A percentile compares a stretch with the other conserved stretches of the same genome.
Evolutionary conservation across 2,888 invertebrate species (phyloP).

Genomic region (Eurytoma californica): DNA sequence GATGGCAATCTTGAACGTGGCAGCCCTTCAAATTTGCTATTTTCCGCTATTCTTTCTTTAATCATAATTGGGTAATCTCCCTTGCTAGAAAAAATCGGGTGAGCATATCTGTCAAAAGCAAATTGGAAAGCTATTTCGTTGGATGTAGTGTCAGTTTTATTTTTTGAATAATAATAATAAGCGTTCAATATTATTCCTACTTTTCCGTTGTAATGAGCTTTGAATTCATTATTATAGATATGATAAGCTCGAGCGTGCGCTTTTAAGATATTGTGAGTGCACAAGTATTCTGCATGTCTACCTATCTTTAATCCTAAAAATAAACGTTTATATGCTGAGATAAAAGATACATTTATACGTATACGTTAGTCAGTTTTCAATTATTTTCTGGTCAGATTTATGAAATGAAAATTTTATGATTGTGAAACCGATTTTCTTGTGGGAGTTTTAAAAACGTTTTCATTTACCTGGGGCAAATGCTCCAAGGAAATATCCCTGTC

Average conservation of each 20-base stretch:
- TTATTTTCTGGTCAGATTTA: too few species aligned
- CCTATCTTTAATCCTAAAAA: conserved; percentile 60
- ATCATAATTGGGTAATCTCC: conserved; percentile 77
- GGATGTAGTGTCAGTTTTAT: conserved; percentile 48
- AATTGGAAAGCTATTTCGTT: conserved; percentile 66
- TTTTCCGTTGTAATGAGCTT: conserved; percentile 78
- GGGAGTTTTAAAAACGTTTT: not conserved
- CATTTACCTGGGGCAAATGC: conserved; percentile 54
- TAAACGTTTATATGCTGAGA: not conserved
- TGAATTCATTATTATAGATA: conserved; percentile 79
- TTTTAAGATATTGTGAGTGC: conserved; percentile 83
- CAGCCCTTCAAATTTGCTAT: conserved; percentile 74
- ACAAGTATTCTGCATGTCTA: conserved; percentile 81
- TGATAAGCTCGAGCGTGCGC: conserved; percentile 83
- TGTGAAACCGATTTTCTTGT: not conserved
- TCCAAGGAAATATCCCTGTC: conserved; percentile 75
- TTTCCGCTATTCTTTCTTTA: conserved; percentile 72
- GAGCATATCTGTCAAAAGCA: conserved; percentile 74
- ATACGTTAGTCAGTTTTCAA: too few species aligned
- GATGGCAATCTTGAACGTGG: conserved; percentile 74
- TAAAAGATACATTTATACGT: not conserved
- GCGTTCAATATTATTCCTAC: conserved; percentile 55
- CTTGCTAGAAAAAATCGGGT: conserved; percentile 74
- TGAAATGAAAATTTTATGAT: too few species aligned
- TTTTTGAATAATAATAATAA: conserved; percentile 47